Evolutionary conservation across 2,797 vertebrate genomes (phyloP), one percentile per base, ranked within the genome.

Genomic region (Champsocephalus esox): DNA sequence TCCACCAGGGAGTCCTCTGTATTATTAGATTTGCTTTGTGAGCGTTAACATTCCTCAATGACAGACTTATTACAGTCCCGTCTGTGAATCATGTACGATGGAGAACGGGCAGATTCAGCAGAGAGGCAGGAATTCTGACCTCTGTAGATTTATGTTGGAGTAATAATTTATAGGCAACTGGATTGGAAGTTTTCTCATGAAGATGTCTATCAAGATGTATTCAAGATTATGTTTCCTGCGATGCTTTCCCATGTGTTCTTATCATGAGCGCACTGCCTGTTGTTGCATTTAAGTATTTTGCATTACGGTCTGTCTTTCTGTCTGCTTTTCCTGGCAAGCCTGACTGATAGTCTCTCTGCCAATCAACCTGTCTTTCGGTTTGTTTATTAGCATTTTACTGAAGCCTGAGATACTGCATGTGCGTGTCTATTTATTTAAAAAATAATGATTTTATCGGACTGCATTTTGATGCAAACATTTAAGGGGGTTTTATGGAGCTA

Each of bases 41-140:
- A 83, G 41, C 66, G 76, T 77, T 68, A 59, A 70, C 85, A 74
- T 88, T 88, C 80, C 80, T 76, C 38, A 72, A 3, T 81, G 81
- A 72, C 85, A 87, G 73, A 80, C 51, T 72, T 85, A 82, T 69
- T 66, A 72, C 72, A 44, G 65, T 64, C 60, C 51, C 5, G 10
- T 38, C 38, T 57, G 66, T 65, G 24, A 70, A 74, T 83, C 28
- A 50, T 73, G 56, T 54, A 61, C 48, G 57, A 72, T 51, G 55
- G 62, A 66, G 66, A 70, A 68, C 61, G 66, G 77, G 72, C 87
- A 86, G 83, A 79, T 73, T 76, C 12, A 44, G 50, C 56, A 41
- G 48, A 71, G 46, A 66, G 50, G 56, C 21, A 46, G 62, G 77
- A 84, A 84, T 75, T 66, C 50, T 73, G 65, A 78, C 75, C 65